phyloP scores from a whole-genome alignment of 2,113 vertebrate genomes.

The Gavialis gangeticus region DNA sequence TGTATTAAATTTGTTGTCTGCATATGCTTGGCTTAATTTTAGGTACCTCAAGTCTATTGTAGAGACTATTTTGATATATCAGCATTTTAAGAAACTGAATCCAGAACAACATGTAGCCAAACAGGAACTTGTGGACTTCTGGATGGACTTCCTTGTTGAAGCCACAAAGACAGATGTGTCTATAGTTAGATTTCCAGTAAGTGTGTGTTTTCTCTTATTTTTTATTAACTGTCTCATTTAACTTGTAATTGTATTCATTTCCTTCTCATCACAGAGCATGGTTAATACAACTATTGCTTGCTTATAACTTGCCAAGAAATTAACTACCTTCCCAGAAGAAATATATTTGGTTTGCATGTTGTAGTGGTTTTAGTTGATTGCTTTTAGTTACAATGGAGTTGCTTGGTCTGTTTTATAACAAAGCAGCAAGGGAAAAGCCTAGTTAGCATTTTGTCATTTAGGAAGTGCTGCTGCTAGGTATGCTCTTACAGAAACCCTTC shows the following conservation, averaged over 20 bases:
- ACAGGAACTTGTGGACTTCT: conserved; percentile 96
- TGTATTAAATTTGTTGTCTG: background rate
- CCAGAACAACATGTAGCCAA: conserved; percentile 86
- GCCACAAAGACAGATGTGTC: conserved; percentile 94
- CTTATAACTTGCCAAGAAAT: background rate
- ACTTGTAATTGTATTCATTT: background rate
- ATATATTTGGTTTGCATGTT: background rate
- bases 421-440: background rate
- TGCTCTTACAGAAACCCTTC: background rate
- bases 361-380: background rate
- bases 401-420: background rate
- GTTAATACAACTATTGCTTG: background rate
- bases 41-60: conserved; percentile 97
- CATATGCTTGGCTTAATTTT: conserved; percentile 37
- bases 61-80: conserved; percentile 95
- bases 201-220: conserved; percentile 39
- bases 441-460: background rate
- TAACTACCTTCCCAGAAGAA: background rate
- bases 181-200: conserved; percentile 95
- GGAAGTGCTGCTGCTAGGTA: background rate
- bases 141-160: conserved; percentile 99
- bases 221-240: background rate
- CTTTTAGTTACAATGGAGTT: background rate
- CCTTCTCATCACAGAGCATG: background rate
- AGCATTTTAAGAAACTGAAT: conserved; percentile 93